Evolutionary conservation across 1,140 invertebrate species (phyloP).

Genomic region (Bombus confusus): DNA sequence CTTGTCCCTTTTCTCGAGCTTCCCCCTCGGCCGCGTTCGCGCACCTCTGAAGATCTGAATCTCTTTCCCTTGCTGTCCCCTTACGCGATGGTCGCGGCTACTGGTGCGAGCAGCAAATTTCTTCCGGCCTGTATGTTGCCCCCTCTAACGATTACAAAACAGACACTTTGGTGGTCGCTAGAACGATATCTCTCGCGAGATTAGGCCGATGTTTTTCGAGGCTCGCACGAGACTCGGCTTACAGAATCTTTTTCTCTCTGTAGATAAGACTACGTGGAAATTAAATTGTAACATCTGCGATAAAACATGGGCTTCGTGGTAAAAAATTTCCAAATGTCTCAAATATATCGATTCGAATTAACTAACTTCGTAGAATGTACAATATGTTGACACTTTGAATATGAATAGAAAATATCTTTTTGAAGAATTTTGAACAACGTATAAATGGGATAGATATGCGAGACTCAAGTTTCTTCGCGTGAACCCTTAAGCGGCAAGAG

Average conservation of each 20-base stretch:
- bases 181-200: constrained; percentile 47
- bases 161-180: constrained; percentile 38
- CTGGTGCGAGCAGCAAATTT: constrained; percentile 34
- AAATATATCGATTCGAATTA: neutral
- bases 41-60: constrained; percentile 58
- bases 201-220: constrained; percentile 40
- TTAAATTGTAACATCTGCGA: constrained; percentile 46
- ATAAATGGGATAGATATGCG: no score
- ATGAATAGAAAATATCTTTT: no score
- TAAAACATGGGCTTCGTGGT: neutral
- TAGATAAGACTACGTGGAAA: constrained; percentile 28
- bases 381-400: no score
- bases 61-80: constrained; percentile 32
- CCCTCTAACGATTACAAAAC: constrained; percentile 53
- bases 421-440: no score
- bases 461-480: neutral
- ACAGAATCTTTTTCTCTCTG: neutral
- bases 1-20: constrained; percentile 15
- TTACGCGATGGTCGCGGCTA: constrained; percentile 22
- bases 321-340: constrained; percentile 20
- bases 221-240: neutral
- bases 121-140: constrained; percentile 60
- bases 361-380: no score
- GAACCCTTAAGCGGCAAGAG: constrained; percentile 32
- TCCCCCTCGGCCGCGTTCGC: constrained; percentile 24